phyloP scores from a whole-genome alignment of 1,140 invertebrate species.

The Mesaphorura yosii region DNA sequence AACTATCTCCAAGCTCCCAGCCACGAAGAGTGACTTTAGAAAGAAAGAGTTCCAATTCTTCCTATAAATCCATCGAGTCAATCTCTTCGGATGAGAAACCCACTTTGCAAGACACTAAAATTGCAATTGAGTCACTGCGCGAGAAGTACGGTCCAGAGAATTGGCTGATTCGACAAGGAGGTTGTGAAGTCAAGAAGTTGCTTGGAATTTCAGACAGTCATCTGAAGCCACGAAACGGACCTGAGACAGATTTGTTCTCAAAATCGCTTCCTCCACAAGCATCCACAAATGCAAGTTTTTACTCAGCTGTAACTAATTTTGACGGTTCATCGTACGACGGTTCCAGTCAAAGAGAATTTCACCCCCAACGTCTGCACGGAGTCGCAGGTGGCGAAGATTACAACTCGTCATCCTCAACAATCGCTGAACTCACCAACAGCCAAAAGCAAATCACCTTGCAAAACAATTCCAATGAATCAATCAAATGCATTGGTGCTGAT shows the following conservation, averaged over 20 bases:
- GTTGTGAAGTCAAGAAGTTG: slow-evolving; percentile 19
- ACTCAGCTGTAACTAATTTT: background rate
- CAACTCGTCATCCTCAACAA: background rate
- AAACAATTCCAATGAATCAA: background rate
- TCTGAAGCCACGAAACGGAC: background rate
- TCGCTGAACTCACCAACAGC: too few relatives aligned
- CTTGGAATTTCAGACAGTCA: slow-evolving; percentile 17
- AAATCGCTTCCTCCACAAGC: background rate
- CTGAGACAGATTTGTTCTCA: background rate
- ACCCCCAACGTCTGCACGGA: too few relatives aligned
- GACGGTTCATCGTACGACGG: too few relatives aligned
- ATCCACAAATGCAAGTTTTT: background rate
- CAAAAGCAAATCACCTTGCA: too few relatives aligned
- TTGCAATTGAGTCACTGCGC: slow-evolving; percentile 15
- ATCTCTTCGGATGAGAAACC: background rate
- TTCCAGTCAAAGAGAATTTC: too few relatives aligned
- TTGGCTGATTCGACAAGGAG: slow-evolving; percentile 25
- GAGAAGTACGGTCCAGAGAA: slow-evolving; percentile 26
- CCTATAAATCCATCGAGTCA: background rate
- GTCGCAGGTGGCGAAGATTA: background rate
- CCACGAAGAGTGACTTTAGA: too few relatives aligned
- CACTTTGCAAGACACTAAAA: background rate
- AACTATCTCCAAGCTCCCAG: background rate
- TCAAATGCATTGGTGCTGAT: background rate
- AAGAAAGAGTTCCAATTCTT: too few relatives aligned